Evolutionary conservation across 1,140 invertebrate genomes (phyloP).

Genomic region (Marisa cornuarietis): DNA sequence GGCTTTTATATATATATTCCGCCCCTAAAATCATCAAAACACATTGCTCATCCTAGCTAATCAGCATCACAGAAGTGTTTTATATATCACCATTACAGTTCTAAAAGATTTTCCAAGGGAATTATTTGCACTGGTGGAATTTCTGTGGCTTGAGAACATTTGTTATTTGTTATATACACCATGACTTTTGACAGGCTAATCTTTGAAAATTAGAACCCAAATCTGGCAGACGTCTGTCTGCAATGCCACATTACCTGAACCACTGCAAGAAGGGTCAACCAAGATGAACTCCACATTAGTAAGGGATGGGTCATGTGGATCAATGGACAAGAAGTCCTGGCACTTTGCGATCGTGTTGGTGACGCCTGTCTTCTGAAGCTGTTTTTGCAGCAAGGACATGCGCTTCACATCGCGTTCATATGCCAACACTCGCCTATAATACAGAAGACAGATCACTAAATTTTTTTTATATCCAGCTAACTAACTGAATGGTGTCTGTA

Average conservation of each 20-base stretch:
- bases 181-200: background rate
- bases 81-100: too few species aligned
- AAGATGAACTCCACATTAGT: conserved; percentile 87
- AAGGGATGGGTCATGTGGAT: conserved; percentile 69
- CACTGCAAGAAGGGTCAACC: conserved; percentile 95
- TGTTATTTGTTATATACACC: background rate
- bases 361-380: conserved; percentile 70
- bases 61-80: too few species aligned
- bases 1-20: too few species aligned
- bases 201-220: background rate
- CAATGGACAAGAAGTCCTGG: conserved; percentile 78
- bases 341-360: conserved; percentile 75
- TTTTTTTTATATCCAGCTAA: too few species aligned
- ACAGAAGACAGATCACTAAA: conserved; percentile 2
- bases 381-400: conserved; percentile 68
- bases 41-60: too few species aligned
- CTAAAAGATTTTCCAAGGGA: too few species aligned
- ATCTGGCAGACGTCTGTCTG: background rate
- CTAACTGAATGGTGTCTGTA: background rate
- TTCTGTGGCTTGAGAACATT: too few species aligned
- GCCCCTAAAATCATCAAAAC: too few species aligned
- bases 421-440: conserved; percentile 79
- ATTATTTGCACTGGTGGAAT: too few species aligned
- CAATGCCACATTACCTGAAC: conserved; percentile 77
- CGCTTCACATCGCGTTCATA: conserved; percentile 80